Percentiles rank a stretch among this genome's conserved stretches.
Evolutionary conservation across 2,888 invertebrate genomes (phyloP).

Genomic region (Lochmaea crataegi): DNA sequence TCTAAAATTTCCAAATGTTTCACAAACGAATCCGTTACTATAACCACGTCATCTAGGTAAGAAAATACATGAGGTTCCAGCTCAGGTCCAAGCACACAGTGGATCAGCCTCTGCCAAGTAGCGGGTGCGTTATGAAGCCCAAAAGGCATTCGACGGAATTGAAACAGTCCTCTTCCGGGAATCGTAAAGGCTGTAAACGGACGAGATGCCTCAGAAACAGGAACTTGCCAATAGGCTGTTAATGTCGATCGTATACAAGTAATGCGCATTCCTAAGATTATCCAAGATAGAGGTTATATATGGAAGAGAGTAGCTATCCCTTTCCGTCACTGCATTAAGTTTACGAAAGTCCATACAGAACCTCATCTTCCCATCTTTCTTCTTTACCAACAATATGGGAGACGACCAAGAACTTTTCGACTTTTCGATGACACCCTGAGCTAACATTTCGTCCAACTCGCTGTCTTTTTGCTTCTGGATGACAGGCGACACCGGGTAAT

Average conservation of each 20-base stretch:
- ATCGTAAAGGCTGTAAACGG: constrained; percentile 16
- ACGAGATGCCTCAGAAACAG: constrained; percentile 12
- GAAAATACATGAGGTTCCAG: constrained; percentile 47
- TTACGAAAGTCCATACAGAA: not conserved
- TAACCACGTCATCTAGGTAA: constrained; percentile 52
- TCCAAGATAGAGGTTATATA: constrained; percentile 30
- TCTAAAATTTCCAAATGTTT: constrained; percentile 41
- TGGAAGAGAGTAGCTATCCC: constrained; percentile 35
- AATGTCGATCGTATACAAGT: constrained; percentile 36
- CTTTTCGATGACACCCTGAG: not conserved
- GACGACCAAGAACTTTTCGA: not conserved
- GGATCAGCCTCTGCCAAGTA: constrained; percentile 47
- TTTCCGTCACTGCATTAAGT: constrained; percentile 44
- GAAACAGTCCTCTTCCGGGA: not conserved
- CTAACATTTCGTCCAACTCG: constrained; percentile 1
- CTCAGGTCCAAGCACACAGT: constrained; percentile 46
- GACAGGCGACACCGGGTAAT: constrained; percentile 41
- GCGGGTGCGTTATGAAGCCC: constrained; percentile 42
- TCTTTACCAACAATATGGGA: not conserved
- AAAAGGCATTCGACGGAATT: not conserved
- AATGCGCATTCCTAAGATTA: constrained; percentile 11
- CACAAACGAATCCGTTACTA: constrained; percentile 43
- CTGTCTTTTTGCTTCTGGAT: constrained; percentile 28
- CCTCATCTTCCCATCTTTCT: not conserved
- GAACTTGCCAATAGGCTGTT: constrained; percentile 37